Conservation (phyloP, 2,797 vertebrate species). For the Syncerus caffer region DNA sequence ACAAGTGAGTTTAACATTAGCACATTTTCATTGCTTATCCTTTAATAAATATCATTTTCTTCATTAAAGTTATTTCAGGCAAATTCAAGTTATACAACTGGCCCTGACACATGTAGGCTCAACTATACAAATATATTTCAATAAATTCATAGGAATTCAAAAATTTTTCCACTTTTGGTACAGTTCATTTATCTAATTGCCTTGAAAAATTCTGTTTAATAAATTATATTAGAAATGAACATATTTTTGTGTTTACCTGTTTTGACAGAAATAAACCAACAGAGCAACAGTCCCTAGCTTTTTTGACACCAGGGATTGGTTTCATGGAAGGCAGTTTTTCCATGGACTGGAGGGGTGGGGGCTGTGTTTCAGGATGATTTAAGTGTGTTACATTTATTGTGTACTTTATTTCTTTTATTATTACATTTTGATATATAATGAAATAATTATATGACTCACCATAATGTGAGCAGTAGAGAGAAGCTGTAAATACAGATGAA, state of each 20-base stretch:
- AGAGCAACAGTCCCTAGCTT: neutral
- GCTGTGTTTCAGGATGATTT: no score
- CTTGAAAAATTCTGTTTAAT: neutral
- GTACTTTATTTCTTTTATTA: no score
- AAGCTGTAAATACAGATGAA: no score
- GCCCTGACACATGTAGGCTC: neutral
- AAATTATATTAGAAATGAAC: neutral
- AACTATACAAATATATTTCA: neutral
- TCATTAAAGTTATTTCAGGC: neutral
- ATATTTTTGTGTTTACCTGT: neutral
- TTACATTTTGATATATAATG: no score
- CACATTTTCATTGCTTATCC: neutral
- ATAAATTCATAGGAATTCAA: neutral
- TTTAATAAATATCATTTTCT: conserved; percentile 6
- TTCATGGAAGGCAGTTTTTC: no score
- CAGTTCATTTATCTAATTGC: neutral
- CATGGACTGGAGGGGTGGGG: no score
- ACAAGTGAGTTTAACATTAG: neutral
- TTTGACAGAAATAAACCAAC: neutral
- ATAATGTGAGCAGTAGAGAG: no score
- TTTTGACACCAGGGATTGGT: no score
- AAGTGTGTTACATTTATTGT: no score
- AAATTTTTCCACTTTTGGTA: neutral
- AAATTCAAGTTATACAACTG: neutral
- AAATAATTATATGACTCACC: no score